Conservation (phyloP, 1,140 invertebrate species). For the Luehdorfia chinensis region DNA sequence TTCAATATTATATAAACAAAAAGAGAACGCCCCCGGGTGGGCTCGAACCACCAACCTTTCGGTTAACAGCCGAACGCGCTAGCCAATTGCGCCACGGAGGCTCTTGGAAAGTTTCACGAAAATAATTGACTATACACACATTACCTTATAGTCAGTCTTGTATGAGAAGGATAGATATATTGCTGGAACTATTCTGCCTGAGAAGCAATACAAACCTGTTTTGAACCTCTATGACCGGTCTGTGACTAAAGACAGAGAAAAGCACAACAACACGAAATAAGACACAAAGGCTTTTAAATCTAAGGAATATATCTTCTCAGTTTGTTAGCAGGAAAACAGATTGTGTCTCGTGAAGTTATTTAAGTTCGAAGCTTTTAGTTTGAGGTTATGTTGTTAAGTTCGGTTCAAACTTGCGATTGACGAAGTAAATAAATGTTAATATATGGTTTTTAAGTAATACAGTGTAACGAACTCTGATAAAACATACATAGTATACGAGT, state of each 20-base stretch:
- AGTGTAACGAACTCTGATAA: neutral
- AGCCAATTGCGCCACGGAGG: constrained; percentile 87
- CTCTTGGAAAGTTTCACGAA: constrained; percentile 33
- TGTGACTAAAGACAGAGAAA: constrained; percentile 25
- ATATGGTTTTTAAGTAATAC: neutral
- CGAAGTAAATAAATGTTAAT: neutral
- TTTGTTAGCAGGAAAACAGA: constrained; percentile 32
- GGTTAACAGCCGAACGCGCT: constrained; percentile 90
- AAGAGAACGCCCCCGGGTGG: constrained; percentile 81
- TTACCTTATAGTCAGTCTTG: constrained; percentile 6
- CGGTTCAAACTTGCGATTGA: constrained; percentile 18
- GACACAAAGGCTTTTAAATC: constrained; percentile 21
- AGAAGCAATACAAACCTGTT: constrained; percentile 58
- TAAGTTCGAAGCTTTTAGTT: constrained; percentile 37
- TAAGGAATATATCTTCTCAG: constrained; percentile 19
- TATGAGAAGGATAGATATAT: constrained; percentile 52
- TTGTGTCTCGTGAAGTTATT: constrained; percentile 26
- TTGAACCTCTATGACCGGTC: constrained; percentile 31
- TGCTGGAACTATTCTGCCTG: constrained; percentile 43
- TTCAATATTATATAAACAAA: constrained; percentile 22
- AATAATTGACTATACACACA: constrained; percentile 16
- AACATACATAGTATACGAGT: neutral
- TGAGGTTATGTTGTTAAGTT: constrained; percentile 58
- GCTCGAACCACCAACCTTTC: constrained; percentile 93
- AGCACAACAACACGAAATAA: constrained; percentile 11